Base-by-base conservation (phyloP, 37 sponge, comb jelly and placozoan species). In the Chondrosia reniformis region DNA sequence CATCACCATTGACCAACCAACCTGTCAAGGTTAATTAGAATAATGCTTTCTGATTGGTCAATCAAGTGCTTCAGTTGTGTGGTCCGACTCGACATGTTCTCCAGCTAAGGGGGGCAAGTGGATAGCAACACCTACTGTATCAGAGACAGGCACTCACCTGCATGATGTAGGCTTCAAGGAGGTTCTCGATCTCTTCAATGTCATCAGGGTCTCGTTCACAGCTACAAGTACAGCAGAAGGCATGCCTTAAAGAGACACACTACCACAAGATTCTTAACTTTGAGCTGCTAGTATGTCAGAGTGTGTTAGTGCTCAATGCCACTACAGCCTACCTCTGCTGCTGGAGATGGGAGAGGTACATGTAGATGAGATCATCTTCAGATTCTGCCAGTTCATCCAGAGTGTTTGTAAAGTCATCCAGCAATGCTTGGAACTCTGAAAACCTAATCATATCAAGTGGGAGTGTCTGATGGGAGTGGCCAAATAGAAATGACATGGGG, bases 11-110 rank as follows among this genome's bases (percentile, higher is more conserved):
- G 4, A 64, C 66, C 28, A 27, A 64, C 33, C 21, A 3, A 54
- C 76, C 56, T 49, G 87, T 87, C 87, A 43, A 87, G 67, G 46
- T 87, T 87, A 71, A 87, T 87, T 24, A 78, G 61, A 76, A 87
- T 81, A 17, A 87, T 59, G 44, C 55, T 87, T 58, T 87, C 79
- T 56, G 82, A 76, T 59, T 81, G 87, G 44, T 87, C 87, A 21
- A 87, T 87, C 17, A 77, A 52, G 25, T 87, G 80, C 27, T 63
- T 82, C 40, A 87, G 59, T 33, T 77, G 77, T 44, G 62, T 52
- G 22, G 81, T 55, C 30, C 78, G 67, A 30, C 83, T 78, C 75
- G 82, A 24, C 41, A 87, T 56, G 76, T 82, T 69, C 75, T 87
- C 87, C 4, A 69, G 46, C 87, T 85, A 67, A n/a, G n/a, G n/a